Conservation (phyloP, 2,888 invertebrate genomes). For the Chaitophorus viminalis region DNA sequence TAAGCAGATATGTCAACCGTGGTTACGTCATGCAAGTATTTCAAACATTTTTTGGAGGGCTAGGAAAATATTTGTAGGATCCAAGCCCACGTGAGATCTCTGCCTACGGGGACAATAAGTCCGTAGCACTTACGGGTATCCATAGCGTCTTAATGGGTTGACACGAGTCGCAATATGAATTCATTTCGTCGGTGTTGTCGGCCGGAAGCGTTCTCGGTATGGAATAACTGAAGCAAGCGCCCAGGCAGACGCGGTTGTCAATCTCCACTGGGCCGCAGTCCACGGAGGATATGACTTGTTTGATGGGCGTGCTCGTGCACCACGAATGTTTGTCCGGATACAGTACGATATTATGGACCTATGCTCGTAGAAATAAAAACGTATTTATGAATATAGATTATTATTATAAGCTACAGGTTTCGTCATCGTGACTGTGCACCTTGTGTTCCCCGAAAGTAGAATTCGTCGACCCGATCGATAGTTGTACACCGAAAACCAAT, state of each 20-base stretch:
- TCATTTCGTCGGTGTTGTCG: conserved; percentile 74
- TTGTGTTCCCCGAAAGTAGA: conserved; percentile 25
- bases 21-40: too few relatives aligned
- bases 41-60: too few relatives aligned
- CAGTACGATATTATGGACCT: conserved; percentile 78
- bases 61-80: too few relatives aligned
- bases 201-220: conserved; percentile 76
- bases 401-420: background rate
- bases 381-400: too few relatives aligned
- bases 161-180: conserved; percentile 78
- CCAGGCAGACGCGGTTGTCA: conserved; percentile 78
- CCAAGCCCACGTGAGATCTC: too few relatives aligned
- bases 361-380: background rate
- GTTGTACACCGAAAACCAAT: background rate
- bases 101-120: too few relatives aligned
- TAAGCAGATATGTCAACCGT: too few relatives aligned
- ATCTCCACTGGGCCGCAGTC: conserved; percentile 75
- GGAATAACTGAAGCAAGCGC: conserved; percentile 78
- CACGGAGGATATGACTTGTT: conserved; percentile 76
- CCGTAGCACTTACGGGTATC: conserved; percentile 71
- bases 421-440: background rate
- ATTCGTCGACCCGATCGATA: conserved; percentile 11
- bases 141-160: conserved; percentile 75
- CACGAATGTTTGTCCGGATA: conserved; percentile 78
- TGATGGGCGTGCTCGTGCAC: conserved; percentile 77